Evolutionary conservation across 2,888 invertebrate species (phyloP), one percentile per base, ranked within the genome.

Genomic region (Gymnoscelis rufifasciata): DNA sequence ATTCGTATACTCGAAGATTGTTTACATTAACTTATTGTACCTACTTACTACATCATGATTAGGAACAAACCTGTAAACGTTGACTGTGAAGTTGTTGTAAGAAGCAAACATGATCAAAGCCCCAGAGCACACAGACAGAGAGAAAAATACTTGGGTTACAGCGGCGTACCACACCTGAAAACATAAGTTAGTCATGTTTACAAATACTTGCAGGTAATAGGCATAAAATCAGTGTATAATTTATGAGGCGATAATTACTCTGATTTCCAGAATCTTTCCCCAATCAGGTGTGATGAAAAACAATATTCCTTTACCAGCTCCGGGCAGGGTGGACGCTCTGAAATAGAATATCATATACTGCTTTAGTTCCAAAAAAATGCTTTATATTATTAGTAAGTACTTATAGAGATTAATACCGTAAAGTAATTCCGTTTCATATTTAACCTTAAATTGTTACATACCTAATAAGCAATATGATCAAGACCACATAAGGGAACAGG

Each of bases 271-370:
- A 4, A 97, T 89, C 74, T 93, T 92, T 0, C 81, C 71, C 93
- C 96, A 96, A 50, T 95, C 89, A 0, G 96, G 95, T 47, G 90
- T 92, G 50, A 96, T 83, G 66, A 96, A 96, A 81, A 92, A 95
- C 19, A 92, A 66, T 45, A 96, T 93, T 13, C 96, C 96, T 24
- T 91, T 86, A 1, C 76, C 81, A 7, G 96, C 93, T 0, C 96
- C 96, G 1, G 92, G 91, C 51, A 93, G 64, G 0, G 92, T 92
- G 0, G 89, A 89, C 0, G 92, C 90, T 55, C 92, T 88, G 63
- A 7, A 44, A n/a, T n/a, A n/a, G n/a, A n/a, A n/a, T n/a, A n/a
- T n/a, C n/a, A n/a, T n/a, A n/a, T n/a, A n/a, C n/a, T n/a, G n/a
- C n/a, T n/a, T n/a, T n/a, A n/a, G n/a, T n/a, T n/a, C n/a, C n/a